Percentiles rank a stretch among this genome's conserved stretches.
Evolutionary conservation across 2,113 vertebrate genomes (phyloP).

Genomic region (Corythaeola cristata): DNA sequence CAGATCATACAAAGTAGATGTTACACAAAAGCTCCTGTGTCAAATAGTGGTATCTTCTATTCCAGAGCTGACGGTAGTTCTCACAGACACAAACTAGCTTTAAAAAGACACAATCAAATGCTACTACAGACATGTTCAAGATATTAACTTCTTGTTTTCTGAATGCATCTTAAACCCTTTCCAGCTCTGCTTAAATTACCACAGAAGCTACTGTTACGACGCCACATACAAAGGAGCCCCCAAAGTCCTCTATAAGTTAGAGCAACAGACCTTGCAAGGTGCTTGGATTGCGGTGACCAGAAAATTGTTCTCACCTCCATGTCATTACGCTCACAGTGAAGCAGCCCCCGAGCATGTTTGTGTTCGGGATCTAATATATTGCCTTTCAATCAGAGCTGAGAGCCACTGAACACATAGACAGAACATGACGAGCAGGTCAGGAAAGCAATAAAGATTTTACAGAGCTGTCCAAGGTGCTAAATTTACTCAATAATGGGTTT

Average conservation of each 20-base stretch:
- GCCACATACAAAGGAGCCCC: conserved; percentile 77
- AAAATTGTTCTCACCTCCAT: conserved; percentile 95
- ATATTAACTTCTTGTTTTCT: not conserved
- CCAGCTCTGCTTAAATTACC: conserved; percentile 22
- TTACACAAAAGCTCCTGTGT: not conserved
- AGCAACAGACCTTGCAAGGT: conserved; percentile 89
- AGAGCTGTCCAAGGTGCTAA: conserved; percentile 98
- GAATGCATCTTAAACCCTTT: not conserved
- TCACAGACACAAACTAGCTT: not conserved
- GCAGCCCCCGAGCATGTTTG: conserved; percentile 96
- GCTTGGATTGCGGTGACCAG: conserved; percentile 93
- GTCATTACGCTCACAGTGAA: conserved; percentile 92
- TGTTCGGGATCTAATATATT: conserved; percentile 96
- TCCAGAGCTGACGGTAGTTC: not conserved
- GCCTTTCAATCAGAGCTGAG: conserved; percentile 99
- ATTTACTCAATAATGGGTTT: conserved; percentile 99
- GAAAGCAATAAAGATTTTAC: conserved; percentile 99
- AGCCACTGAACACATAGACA: conserved; percentile 87
- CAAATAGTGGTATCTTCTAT: not conserved
- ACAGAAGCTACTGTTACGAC: not conserved
- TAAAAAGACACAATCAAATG: not conserved
- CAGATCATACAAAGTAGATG: not conserved
- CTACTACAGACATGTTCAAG: not conserved
- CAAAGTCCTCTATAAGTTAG: conserved; percentile 89
- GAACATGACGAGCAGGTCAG: conserved; percentile 99